Base-by-base conservation (phyloP, 1,140 invertebrate species). In the Cepaea nemoralis region DNA sequence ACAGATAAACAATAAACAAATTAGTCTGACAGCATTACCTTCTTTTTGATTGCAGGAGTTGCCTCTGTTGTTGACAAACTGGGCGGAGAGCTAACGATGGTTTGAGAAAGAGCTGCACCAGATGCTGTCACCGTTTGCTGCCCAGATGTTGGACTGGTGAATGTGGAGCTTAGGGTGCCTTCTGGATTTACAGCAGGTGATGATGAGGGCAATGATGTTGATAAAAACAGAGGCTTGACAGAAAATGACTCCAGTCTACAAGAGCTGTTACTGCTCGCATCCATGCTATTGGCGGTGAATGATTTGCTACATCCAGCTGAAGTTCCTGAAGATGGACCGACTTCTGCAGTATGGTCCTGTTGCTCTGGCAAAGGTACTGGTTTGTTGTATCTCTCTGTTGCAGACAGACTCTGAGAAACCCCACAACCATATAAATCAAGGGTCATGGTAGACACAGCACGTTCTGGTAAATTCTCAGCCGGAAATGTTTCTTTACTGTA, bases 1-100 rank as follows among this genome's bases (percentile, higher is more conserved):
- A n/a, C n/a, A n/a, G n/a, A n/a, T n/a, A n/a, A n/a, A n/a, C n/a
- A n/a, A n/a, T n/a, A n/a, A n/a, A n/a, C n/a, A n/a, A n/a, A n/a
- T n/a, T n/a, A n/a, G n/a, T n/a, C n/a, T n/a, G n/a, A n/a, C 27
- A 24, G 27, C 24, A 14, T 37, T 80, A 83, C 83, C 81, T 83
- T 85, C 40, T 82, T 81, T 71, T 83, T 85, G 27, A 48, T 59
- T 69, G 70, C 67, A n/a, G 82, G 83, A 16, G 82, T 67, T 8
- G 78, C 67, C 59, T 80, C 78, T 55, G 33, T 24, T 55, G 78
- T 27, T 27, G 78, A 80, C 14, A 69, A 80, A 39, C 71, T 71
- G 19, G 67, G 69, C 42, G 78, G 55, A 31, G 78, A 71, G 16
- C 5, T 67, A 50, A 45, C 24, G 10, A 12, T n/a, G 50, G 73